phyloP scores from a whole-genome alignment of 2,797 vertebrate genomes.

The Pipistrellus pygmaeus region DNA sequence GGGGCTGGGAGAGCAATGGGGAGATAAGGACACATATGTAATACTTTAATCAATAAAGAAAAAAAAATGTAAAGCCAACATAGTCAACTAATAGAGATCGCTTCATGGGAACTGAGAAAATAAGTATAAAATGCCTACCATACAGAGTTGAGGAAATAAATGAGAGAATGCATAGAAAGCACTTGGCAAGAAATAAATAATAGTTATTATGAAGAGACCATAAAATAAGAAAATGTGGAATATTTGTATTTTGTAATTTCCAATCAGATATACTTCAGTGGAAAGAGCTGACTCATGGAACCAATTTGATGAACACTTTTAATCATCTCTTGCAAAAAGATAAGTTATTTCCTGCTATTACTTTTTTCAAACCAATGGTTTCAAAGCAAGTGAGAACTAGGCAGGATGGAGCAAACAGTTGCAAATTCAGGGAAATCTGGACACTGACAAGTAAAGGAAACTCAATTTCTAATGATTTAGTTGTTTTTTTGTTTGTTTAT shows the following conservation, averaged over 20 bases:
- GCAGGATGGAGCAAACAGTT: slow-evolving; percentile 42
- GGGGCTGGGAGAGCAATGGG: no score
- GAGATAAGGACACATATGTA: no score
- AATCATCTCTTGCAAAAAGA: slow-evolving; percentile 28
- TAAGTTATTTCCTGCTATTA: slow-evolving; percentile 18
- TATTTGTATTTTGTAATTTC: slow-evolving; percentile 25
- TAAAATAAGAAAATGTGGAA: neutral
- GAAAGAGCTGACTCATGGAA: slow-evolving; percentile 7
- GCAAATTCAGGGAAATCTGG: slow-evolving; percentile 33
- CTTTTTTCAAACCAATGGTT: slow-evolving; percentile 27
- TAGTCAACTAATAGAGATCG: neutral
- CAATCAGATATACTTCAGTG: neutral
- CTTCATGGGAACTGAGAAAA: neutral
- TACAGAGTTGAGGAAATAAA: neutral
- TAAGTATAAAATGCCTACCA: neutral
- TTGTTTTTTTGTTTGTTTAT: neutral
- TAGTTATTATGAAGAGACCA: neutral
- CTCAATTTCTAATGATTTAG: slow-evolving; percentile 53
- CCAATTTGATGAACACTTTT: neutral
- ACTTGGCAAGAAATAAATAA: neutral
- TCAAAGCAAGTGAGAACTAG: slow-evolving; percentile 38
- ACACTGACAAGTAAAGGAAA: slow-evolving; percentile 51
- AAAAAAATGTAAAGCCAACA: neutral
- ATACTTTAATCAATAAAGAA: no score
- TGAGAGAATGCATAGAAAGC: neutral